Conservation (phyloP, 1,140 invertebrate species). For the Drosophila mauritiana region DNA sequence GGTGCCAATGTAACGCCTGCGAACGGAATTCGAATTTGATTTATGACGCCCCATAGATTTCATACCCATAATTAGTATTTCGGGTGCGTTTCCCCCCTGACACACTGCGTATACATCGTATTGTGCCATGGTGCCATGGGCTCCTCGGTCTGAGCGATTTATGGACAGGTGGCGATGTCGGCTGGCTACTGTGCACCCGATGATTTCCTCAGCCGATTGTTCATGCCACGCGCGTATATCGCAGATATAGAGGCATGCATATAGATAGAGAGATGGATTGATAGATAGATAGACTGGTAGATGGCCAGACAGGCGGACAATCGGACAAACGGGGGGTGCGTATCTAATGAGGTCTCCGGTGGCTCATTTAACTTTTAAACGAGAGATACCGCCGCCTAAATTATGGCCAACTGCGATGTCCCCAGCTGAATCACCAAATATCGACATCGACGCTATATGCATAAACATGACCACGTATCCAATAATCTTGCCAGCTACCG, state of each 20-base stretch:
- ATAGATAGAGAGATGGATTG: constrained; percentile 7
- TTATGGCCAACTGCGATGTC: constrained; percentile 65
- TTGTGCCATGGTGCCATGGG: constrained; percentile 14
- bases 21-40: constrained; percentile 36
- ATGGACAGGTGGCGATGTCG: constrained; percentile 65
- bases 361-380: constrained; percentile 64
- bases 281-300: constrained; percentile 8
- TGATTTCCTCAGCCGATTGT: constrained; percentile 18
- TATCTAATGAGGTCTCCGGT: constrained; percentile 57
- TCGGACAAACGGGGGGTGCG: constrained; percentile 19
- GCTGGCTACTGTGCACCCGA: constrained; percentile 48
- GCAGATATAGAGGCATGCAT: constrained; percentile 3
- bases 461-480: constrained; percentile 27
- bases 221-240: constrained; percentile 56
- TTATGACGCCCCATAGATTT: constrained; percentile 35
- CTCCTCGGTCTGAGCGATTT: constrained; percentile 55
- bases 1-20: constrained; percentile 46
- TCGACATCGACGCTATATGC: constrained; percentile 11
- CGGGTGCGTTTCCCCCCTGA: constrained; percentile 20
- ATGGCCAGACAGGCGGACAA: constrained; percentile 5
- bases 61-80: constrained; percentile 56
- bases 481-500: constrained; percentile 50
- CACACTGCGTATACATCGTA: constrained; percentile 3
- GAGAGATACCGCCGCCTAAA: constrained; percentile 30
- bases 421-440: constrained; percentile 59